Evolutionary conservation across 1,140 invertebrate genomes (phyloP).

Genomic region (Myzus persicae): DNA sequence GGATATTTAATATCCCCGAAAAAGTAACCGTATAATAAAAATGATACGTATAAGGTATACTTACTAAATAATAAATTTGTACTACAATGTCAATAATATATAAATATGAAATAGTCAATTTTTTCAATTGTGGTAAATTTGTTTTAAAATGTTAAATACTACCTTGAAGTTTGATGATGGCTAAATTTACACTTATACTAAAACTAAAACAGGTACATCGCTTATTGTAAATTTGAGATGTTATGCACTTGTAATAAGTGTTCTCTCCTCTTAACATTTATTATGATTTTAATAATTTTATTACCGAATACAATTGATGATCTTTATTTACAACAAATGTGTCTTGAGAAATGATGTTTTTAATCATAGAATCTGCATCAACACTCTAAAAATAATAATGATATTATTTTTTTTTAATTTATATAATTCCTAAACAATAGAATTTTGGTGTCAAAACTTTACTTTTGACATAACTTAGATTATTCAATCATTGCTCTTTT

Average conservation of each 20-base stretch:
- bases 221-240: neutral
- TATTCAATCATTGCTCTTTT: neutral
- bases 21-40: too few species aligned
- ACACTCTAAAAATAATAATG: slow-evolving; percentile 60
- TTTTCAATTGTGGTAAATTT: too few species aligned
- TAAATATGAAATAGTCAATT: too few species aligned
- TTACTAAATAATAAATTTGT: too few species aligned
- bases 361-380: slow-evolving; percentile 62
- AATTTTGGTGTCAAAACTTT: neutral
- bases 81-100: too few species aligned
- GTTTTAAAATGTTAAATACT: too few species aligned
- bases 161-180: neutral
- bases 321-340: slow-evolving; percentile 60
- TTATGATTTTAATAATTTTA: neutral
- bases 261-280: neutral
- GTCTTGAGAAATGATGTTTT: slow-evolving; percentile 61
- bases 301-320: slow-evolving; percentile 43
- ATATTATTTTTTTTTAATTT: neutral
- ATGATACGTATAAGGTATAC: too few species aligned
- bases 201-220: neutral
- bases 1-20: too few species aligned
- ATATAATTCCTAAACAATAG: neutral
- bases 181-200: neutral
- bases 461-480: neutral
- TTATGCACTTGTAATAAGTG: neutral